Evolutionary conservation across 2,797 vertebrate genomes (phyloP), one percentile per base, ranked within the genome.

Genomic region (Buceros bicornis): DNA sequence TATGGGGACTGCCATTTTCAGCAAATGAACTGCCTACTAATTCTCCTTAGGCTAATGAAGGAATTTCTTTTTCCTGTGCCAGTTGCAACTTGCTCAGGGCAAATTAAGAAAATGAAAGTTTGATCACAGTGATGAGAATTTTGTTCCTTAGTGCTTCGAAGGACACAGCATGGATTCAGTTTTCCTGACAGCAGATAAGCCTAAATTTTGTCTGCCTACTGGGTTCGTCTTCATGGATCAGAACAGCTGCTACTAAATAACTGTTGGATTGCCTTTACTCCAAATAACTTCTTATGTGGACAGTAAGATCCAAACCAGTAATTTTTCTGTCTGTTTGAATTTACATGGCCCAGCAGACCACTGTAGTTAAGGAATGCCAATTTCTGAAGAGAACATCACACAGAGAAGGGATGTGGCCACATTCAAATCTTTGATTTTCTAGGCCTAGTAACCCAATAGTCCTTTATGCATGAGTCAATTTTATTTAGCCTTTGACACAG

Each of bases 401-500:
- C 3, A 15, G 6, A 13, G 20, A 2, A 87, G 13, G 19, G 14
- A 61, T 29, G 7, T 42, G 19, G 18, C 11, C 8, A 4, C 5
- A 15, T 57, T 56, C 2, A 67, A 57, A 54, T 71, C 3, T 61
- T 57, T 24, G 3, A 10, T 31, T 56, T 76, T 84, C 35, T 43
- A n/a, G 16, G 29, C 13, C 40, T 35, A 65, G 72, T 37, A 53
- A 45, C 6, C 3, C 18, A 72, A 10, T 15, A n/a, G 11, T 33
- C 10, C 16, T 60, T 57, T 29, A 69, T 1, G 0, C 8, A 11
- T 1, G 1, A 57, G 22, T 16, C 33, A 47, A 10, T 18, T 50
- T 19, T 45, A 29, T 35, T 29, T 50, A 69, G 26, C 24, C 33
- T 90, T 87, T 86, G 25, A 45, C 45, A 81, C 4, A 56, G 25